Base-by-base conservation (phyloP, 2,113 vertebrate genomes). In the Brienomyrus brachyistius region DNA sequence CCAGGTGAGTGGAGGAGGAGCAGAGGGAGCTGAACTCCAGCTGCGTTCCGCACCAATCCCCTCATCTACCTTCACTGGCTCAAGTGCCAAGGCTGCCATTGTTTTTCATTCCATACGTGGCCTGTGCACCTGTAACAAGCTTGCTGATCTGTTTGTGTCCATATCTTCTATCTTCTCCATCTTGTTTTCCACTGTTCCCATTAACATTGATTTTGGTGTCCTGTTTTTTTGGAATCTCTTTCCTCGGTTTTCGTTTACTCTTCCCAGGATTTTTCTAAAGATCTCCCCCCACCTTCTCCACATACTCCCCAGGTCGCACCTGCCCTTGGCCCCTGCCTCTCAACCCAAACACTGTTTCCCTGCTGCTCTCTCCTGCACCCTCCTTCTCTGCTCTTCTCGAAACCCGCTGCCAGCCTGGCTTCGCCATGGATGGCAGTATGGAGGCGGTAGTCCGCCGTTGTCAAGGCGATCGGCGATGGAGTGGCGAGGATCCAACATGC, bases 381-480 rank as follows among this genome's bases (percentile, higher is more conserved):
- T 94, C 94, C 89, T 96, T 96, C 66, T 96, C 96, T 5, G 94
- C 96, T 88, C 93, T 96, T 43, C 92, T 96, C 23, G 95, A 95
- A 88, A 95, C 96, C 77, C 95, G 90, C 86, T 97, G 97, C 93
- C 91, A 94, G 83, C 90, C 94, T 0, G 95, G 96, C 62, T 96
- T 95, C 91, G 88, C 88, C n/a, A 92, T 95, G 92, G 92, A 93
- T 88, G 93, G 56, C 6, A 95, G 96, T 90, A 88, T 94, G 91
- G 94, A 96, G 74, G 91, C 83, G 87, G 92, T 92, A 43, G 93
- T 95, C 84, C 96, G 95, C 82, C 96, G 95, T 93, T 97, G 97
- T 92, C 97, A 97, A 92, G 96, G 95, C 87, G 96, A 97, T 93
- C 93, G 94, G n/a, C 95, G 95, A 92, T 97, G 97, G 96, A 97